Conservation (phyloP, 2,888 invertebrate species). For the Candidula unifasciata region DNA sequence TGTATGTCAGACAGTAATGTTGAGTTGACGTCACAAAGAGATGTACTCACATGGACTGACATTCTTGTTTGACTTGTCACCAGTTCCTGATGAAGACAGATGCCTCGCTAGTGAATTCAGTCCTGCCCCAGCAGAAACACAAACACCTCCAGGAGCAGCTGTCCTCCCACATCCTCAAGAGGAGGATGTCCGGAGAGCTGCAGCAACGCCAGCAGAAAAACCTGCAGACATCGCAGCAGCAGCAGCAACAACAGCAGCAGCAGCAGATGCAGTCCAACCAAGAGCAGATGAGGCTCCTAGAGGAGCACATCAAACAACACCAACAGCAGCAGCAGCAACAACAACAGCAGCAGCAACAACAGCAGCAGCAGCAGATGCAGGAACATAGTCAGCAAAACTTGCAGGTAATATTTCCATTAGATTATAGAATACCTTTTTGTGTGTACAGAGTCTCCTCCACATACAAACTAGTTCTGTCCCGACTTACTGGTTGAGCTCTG, state of each 20-base stretch:
- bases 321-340: constrained; percentile 52
- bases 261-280: constrained; percentile 57
- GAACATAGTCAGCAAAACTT: constrained; percentile 50
- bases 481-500: too few relatives aligned
- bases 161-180: constrained; percentile 46
- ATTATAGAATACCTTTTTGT: too few relatives aligned
- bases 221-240: constrained; percentile 37
- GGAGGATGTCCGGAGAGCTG: constrained; percentile 49
- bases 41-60: background rate
- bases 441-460: too few relatives aligned
- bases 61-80: background rate
- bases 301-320: constrained; percentile 53
- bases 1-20: too few relatives aligned
- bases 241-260: constrained; percentile 46
- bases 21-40: too few relatives aligned
- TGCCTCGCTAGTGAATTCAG: background rate
- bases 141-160: constrained; percentile 57
- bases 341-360: constrained; percentile 39
- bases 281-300: constrained; percentile 54
- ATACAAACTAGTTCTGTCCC: too few relatives aligned
- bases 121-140: constrained; percentile 34
- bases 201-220: constrained; percentile 40
- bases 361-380: constrained; percentile 51
- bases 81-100: constrained; percentile 39
- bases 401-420: constrained; percentile 5